phyloP scores from a whole-genome alignment of 2,113 vertebrate genomes.

The Tenebrosternarchus preto region DNA sequence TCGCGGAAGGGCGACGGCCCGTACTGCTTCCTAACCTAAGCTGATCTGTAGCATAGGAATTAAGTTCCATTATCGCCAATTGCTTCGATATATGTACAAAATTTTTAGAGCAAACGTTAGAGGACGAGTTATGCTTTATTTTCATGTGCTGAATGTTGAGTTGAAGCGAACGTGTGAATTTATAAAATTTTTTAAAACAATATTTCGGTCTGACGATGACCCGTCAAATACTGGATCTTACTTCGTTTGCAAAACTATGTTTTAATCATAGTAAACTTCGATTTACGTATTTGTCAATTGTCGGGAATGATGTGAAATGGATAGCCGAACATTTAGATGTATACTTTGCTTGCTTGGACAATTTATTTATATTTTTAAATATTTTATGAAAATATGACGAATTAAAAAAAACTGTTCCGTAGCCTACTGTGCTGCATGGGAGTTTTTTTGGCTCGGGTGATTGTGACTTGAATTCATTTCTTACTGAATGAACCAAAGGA shows the following conservation, averaged over 20 bases:
- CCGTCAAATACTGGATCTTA: conserved; percentile 54
- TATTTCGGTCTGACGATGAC: conserved; percentile 63
- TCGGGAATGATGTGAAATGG: conserved; percentile 80
- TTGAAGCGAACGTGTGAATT: conserved; percentile 74
- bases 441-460: conserved; percentile 74
- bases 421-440: conserved; percentile 70
- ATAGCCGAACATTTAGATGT: conserved; percentile 65
- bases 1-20: conserved; percentile 78
- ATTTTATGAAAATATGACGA: conserved; percentile 99
- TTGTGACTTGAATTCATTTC: conserved; percentile 87
- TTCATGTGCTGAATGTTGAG: conserved; percentile 72
- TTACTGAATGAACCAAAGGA: conserved; percentile 78
- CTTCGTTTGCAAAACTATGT: conserved; percentile 64
- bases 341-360: conserved; percentile 61
- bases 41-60: conserved; percentile 66
- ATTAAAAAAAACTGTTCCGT: conserved; percentile 75
- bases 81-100: conserved; percentile 4
- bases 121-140: conserved; percentile 72
- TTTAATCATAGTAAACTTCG: conserved; percentile 58
- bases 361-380: conserved; percentile 89
- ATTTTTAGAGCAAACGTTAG: conserved; percentile 56
- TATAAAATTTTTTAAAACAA: conserved; percentile 82
- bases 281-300: conserved; percentile 75
- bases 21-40: conserved; percentile 61
- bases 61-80: conserved; percentile 64